Evolutionary conservation across 2,113 vertebrate genomes (phyloP).

Genomic region (Sinosuthora webbiana): DNA sequence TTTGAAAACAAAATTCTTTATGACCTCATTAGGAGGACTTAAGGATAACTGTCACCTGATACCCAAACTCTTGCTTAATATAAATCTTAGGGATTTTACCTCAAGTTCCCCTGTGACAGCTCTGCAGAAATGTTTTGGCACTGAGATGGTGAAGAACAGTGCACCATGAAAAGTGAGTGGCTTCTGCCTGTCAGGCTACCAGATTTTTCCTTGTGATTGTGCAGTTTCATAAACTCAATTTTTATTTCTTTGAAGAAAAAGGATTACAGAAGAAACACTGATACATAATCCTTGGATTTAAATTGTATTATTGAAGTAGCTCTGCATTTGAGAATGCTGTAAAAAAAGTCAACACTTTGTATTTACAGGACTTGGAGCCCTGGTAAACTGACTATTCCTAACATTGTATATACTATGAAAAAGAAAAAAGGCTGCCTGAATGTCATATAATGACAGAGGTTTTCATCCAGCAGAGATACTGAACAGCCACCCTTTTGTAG

Average conservation of each 20-base stretch:
- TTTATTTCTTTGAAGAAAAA: slow-evolving; percentile 17
- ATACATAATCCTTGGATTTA: not conserved
- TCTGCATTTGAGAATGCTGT: slow-evolving; percentile 34
- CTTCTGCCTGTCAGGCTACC: not conserved
- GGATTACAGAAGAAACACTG: not conserved
- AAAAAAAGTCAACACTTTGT: slow-evolving; percentile 31
- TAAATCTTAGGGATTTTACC: not conserved
- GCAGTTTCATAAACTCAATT: not conserved
- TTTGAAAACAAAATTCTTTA: not conserved
- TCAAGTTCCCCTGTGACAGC: not conserved
- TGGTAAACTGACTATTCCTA: slow-evolving; percentile 6
- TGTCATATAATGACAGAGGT: not conserved
- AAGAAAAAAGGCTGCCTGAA: not conserved
- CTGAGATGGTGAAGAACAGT: not conserved
- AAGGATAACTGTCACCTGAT: not conserved
- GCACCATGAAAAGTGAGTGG: not conserved
- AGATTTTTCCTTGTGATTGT: not conserved
- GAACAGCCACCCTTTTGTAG: not conserved
- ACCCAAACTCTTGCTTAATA: not conserved
- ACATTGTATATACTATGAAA: not conserved
- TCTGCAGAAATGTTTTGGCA: not conserved
- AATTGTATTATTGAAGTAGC: slow-evolving; percentile 13
- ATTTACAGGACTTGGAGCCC: not conserved
- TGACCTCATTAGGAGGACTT: not conserved
- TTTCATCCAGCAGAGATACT: not conserved